Conservation (phyloP, 2,888 invertebrate species). For the Clunio marinus region DNA sequence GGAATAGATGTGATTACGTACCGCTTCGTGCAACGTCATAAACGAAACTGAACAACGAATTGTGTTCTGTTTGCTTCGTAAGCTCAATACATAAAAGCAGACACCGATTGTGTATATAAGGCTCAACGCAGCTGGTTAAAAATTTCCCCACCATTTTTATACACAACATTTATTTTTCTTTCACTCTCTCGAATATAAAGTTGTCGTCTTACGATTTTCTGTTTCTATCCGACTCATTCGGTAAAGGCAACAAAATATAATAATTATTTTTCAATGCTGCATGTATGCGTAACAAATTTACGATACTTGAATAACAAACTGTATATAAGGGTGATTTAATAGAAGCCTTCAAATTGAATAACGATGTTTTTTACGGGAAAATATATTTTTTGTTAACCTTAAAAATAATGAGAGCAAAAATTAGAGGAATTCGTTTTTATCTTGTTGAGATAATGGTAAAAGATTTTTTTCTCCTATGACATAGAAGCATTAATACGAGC, state of each 20-base stretch:
- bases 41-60: conserved; percentile 33
- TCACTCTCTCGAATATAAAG: conserved; percentile 29
- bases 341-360: conserved; percentile 20
- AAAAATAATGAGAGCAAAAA: too few species aligned
- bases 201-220: conserved; percentile 28
- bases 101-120: conserved; percentile 16
- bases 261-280: background rate
- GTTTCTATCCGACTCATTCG: conserved; percentile 26
- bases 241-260: background rate
- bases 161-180: conserved; percentile 19
- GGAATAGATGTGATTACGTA: background rate
- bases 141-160: conserved; percentile 30
- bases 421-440: too few species aligned
- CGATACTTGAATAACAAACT: background rate
- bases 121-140: conserved; percentile 34
- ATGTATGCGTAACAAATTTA: conserved; percentile 1
- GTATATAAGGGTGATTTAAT: conserved; percentile 29
- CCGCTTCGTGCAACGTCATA: conserved; percentile 29
- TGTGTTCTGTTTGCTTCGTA: background rate
- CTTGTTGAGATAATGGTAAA: too few species aligned
- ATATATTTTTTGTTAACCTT: background rate
- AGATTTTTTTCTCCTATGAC: too few species aligned
- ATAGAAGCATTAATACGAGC: too few species aligned
- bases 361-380: background rate
- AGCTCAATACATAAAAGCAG: conserved; percentile 21